phyloP scores from a whole-genome alignment of 2,888 invertebrate species.

The Lasioglossum morio region DNA sequence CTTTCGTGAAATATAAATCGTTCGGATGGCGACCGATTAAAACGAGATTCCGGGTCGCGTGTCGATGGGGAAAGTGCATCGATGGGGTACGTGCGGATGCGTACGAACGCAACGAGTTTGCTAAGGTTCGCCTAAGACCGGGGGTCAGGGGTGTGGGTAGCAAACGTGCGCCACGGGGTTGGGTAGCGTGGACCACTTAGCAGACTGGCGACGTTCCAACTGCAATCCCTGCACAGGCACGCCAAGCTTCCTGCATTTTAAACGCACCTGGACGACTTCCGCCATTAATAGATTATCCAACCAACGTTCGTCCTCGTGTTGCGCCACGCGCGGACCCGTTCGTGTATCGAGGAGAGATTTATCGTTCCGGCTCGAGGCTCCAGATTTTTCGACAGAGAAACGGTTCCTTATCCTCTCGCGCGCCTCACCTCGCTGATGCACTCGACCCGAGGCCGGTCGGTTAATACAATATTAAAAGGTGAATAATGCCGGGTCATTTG shows the following conservation, averaged over 20 bases:
- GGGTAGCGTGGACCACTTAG: slow-evolving; percentile 77
- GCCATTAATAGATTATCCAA: slow-evolving; percentile 78
- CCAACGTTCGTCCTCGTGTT: slow-evolving; percentile 61
- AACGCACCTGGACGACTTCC: slow-evolving; percentile 76
- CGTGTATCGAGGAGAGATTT: slow-evolving; percentile 35
- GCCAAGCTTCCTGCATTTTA: slow-evolving; percentile 74
- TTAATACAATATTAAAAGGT: slow-evolving; percentile 45
- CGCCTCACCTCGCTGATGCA: slow-evolving; percentile 15
- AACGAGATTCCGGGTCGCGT: slow-evolving; percentile 10
- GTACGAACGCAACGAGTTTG: slow-evolving; percentile 47
- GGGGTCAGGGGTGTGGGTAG: not conserved
- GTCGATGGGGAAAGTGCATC: slow-evolving; percentile 32
- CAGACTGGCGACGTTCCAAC: slow-evolving; percentile 76
- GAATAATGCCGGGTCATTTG: slow-evolving; percentile 45
- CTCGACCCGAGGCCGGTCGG: slow-evolving; percentile 11
- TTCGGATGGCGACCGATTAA: slow-evolving; percentile 19
- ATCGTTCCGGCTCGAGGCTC: not conserved
- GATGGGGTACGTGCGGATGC: slow-evolving; percentile 47
- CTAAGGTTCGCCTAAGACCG: slow-evolving; percentile 10
- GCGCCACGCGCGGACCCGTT: slow-evolving; percentile 27
- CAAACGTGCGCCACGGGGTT: slow-evolving; percentile 28
- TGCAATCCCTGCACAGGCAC: slow-evolving; percentile 77
- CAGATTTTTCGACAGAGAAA: slow-evolving; percentile 22
- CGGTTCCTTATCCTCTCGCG: not conserved
- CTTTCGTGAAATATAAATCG: slow-evolving; percentile 11